Conservation (phyloP, 2,888 invertebrate genomes). For the Rutpela maculata region DNA sequence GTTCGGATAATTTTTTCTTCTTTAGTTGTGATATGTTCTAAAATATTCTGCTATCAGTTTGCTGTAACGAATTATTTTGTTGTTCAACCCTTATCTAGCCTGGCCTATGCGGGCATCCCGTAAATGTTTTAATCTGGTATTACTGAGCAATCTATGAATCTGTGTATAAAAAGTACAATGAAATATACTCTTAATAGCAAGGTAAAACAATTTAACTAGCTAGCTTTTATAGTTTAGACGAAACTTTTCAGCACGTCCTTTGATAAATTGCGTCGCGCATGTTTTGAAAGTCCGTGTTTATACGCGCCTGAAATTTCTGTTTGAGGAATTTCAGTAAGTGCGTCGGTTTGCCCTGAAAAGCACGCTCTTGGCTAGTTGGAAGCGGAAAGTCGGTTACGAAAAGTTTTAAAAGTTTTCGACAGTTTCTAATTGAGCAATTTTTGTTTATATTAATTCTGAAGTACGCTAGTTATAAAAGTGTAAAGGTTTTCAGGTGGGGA, state of each 20-base stretch:
- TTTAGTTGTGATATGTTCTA: too few relatives aligned
- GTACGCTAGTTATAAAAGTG: background rate
- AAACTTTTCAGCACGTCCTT: slow-evolving; percentile 1
- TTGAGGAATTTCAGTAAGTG: slow-evolving; percentile 27
- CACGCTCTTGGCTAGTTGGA: background rate
- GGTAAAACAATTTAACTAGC: background rate
- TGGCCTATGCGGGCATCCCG: too few relatives aligned
- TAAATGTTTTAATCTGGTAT: too few relatives aligned
- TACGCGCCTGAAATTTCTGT: slow-evolving; percentile 11
- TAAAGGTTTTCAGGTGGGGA: background rate
- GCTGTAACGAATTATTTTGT: too few relatives aligned
- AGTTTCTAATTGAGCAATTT: background rate
- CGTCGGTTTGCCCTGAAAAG: slow-evolving; percentile 19
- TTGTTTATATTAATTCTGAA: background rate
- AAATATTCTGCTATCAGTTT: too few relatives aligned
- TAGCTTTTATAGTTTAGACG: background rate
- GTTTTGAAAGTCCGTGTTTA: background rate
- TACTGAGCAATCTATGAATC: too few relatives aligned
- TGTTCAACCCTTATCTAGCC: too few relatives aligned
- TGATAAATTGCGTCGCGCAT: background rate
- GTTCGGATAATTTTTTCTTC: too few relatives aligned
- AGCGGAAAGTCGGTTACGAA: background rate
- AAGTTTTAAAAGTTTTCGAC: slow-evolving; percentile 10
- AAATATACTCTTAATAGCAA: background rate
- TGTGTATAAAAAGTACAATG: background rate